These are phyloP conservation scores for Strigamia crassipes DNA, from an alignment of 2,888 invertebrate genomes.

Conservation along the genomic window DNA sequence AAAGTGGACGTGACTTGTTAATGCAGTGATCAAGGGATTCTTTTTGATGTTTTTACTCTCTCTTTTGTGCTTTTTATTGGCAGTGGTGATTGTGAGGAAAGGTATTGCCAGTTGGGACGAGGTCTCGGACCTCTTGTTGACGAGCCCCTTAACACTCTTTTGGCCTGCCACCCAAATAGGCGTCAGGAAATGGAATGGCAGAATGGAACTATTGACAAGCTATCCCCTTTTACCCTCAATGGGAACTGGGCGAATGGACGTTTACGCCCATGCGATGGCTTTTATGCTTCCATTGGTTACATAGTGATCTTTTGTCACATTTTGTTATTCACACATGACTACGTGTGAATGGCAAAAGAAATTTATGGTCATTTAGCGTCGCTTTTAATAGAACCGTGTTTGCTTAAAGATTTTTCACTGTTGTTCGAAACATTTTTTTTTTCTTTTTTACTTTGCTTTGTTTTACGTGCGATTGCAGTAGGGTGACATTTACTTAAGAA, in stretches of 20 bases:
- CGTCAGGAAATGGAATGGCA: conserved; percentile 26
- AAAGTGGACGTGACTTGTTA: conserved; percentile 11
- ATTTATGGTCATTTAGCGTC: not conserved
- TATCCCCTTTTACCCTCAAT: conserved; percentile 11
- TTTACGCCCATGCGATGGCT: conserved; percentile 8
- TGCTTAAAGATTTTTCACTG: not conserved
- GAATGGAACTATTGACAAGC: conserved; percentile 30
- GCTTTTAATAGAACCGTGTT: not conserved
- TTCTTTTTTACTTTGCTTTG: not conserved
- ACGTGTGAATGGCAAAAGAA: not conserved
- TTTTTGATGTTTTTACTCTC: not conserved
- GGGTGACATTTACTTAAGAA: not conserved
- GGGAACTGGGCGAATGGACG: not conserved
- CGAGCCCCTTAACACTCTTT: conserved; percentile 27
- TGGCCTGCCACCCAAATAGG: conserved; percentile 26
- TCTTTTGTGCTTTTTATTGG: conserved; percentile 8
- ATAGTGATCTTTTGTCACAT: not conserved
- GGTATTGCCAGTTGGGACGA: conserved; percentile 14
- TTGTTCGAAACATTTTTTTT: not conserved
- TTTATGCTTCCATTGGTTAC: conserved; percentile 5
- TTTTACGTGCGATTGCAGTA: not conserved
- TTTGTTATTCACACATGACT: not conserved
- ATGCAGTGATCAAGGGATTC: conserved; percentile 16
- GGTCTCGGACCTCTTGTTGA: conserved; percentile 30
- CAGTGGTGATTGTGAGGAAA: conserved; percentile 22